Evolutionary conservation across 2,888 invertebrate species (phyloP), one percentile per base, ranked within the genome.

Genomic region (Sceliomorpha sp.): DNA sequence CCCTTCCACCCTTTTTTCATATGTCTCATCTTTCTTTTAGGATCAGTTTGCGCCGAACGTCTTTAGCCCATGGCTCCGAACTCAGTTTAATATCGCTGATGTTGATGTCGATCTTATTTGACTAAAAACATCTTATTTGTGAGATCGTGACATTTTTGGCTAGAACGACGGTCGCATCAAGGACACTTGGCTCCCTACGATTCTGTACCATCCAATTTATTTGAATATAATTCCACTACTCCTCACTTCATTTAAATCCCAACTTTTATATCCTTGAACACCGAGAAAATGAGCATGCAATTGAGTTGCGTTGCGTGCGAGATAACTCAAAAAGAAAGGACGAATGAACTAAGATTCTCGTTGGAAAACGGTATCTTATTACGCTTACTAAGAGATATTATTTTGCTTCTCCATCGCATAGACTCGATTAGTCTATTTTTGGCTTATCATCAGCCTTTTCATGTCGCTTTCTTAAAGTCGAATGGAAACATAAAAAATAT

Each of bases 111-210:
- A 66, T 67, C 71, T 72, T 69, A 70, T 60, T 66, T 72, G 73
- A 75, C 73, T 72, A 62, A 72, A 48, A 71, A 71, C 70, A 64
- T 76, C 70, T 53, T 75, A 63, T 68, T 72, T 74, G 76, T 85
- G 86, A 87, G 86, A 87, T 86, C 87, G 86, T 81, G 86, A 86
- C 85, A 85, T 86, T 82, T 86, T 84, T 86, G 87, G 87, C 86
- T 86, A 83, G 81, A 87, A 87, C 87, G 87, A 85, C 87, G 88
- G 87, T 86, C 87, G 87, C 87, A 88, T 85, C 85, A 87, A 87
- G 87, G 87, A 88, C 87, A 88, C 87, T 87, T 88, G 86, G 86
- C 87, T 87, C 87, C 87, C 86, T 83, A 86, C 85, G 85, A 82
- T 85, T 84, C 81, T 83, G 83, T 82, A 85, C 81, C 85, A 82